Conservation (phyloP, 2,888 invertebrate species). For the Anoplius nigerrimus region DNA sequence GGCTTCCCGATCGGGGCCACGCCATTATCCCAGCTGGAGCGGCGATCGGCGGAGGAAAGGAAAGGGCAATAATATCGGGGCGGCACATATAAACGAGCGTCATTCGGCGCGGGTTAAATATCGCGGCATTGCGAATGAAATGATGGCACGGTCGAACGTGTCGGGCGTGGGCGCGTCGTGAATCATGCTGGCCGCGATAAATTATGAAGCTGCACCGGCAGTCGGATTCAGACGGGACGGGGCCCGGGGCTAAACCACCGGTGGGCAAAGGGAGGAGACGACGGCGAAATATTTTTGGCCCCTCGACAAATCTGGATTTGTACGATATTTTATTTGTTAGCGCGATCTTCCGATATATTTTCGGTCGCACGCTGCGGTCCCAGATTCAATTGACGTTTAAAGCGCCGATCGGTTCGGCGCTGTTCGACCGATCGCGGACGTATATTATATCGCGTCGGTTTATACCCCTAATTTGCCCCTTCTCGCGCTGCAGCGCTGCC, state of each 20-base stretch:
- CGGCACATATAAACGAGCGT: background rate
- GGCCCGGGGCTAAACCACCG: slow-evolving; percentile 8
- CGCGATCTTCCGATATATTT: background rate
- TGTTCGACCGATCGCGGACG: too few relatives aligned
- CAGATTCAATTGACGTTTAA: too few relatives aligned
- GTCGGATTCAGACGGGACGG: slow-evolving; percentile 17
- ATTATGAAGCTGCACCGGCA: slow-evolving; percentile 29
- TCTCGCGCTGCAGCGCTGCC: too few relatives aligned
- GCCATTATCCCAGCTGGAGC: background rate
- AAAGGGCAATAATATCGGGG: slow-evolving; percentile 2
- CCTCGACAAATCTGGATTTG: slow-evolving; percentile 17
- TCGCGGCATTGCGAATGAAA: slow-evolving; percentile 31
- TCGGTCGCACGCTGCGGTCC: too few relatives aligned
- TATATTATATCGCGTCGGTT: too few relatives aligned
- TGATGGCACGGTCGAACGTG: slow-evolving; percentile 15
- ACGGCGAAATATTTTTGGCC: slow-evolving; percentile 15
- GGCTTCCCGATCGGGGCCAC: too few relatives aligned
- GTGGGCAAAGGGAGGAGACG: slow-evolving; percentile 18
- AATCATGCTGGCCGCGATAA: slow-evolving; percentile 19
- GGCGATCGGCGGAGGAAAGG: slow-evolving; percentile 5
- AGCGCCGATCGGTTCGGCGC: too few relatives aligned
- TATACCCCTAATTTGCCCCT: too few relatives aligned
- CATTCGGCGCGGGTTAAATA: slow-evolving; percentile 23
- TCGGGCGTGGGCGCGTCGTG: slow-evolving; percentile 4
- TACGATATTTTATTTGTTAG: slow-evolving; percentile 8